phyloP scores from a whole-genome alignment of 2,888 invertebrate species.

The Galerucella calmariensis region DNA sequence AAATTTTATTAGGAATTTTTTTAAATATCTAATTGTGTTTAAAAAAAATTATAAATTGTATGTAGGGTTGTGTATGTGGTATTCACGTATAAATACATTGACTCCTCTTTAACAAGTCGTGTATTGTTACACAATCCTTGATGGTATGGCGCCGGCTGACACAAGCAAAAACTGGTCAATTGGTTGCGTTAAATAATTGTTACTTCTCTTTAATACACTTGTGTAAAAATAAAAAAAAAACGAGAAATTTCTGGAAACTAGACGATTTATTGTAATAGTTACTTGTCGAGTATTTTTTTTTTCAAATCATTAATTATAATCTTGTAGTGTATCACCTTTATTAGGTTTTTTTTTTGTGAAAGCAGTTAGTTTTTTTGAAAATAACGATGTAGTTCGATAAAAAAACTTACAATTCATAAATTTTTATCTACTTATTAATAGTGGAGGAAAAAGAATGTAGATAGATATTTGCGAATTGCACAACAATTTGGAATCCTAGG shows the following conservation, averaged over 20 bases:
- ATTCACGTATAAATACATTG: neutral
- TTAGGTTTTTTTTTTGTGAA: neutral
- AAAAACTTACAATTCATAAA: neutral
- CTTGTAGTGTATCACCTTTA: neutral
- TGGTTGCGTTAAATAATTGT: conserved; percentile 11
- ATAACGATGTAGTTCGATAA: neutral
- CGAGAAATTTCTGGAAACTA: conserved; percentile 2
- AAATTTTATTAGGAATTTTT: conserved; percentile 47
- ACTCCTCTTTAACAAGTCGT: neutral
- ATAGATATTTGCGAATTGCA: no score
- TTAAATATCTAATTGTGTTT: neutral
- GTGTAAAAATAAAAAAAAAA: neutral
- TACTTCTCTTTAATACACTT: conserved; percentile 7
- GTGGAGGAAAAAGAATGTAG: no score
- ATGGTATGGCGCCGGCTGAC: neutral
- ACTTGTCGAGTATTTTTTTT: neutral
- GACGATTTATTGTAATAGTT: neutral
- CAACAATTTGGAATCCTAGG: no score
- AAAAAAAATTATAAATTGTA: no score
- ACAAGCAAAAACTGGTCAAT: conserved; percentile 6
- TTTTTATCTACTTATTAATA: neutral
- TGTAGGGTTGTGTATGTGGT: neutral
- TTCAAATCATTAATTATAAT: neutral
- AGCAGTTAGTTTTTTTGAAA: neutral
- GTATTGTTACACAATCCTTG: conserved; percentile 4